Conservation (phyloP, 2,797 vertebrate species). For the Myotis daubentonii region DNA sequence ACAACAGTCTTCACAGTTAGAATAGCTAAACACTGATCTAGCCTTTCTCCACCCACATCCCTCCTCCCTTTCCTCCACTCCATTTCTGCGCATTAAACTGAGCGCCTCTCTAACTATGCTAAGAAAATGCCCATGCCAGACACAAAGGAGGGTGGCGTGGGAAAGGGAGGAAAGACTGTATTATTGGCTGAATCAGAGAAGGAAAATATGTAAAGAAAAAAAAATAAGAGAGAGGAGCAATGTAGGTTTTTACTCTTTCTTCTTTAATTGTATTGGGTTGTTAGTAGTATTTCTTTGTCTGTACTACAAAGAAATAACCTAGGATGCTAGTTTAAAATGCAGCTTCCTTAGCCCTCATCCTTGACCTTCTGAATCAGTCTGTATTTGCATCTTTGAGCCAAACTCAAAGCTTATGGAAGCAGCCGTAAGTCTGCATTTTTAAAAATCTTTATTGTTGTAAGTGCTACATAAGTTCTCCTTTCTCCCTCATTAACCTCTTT, state of each 20-base stretch:
- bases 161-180: not conserved
- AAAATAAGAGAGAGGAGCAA: not conserved
- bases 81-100: conserved; percentile 20
- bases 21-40: conserved; percentile 56
- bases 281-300: not conserved
- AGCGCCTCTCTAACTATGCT: not conserved
- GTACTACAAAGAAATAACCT: not conserved
- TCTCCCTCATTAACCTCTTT: no score
- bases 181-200: not conserved
- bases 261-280: not conserved
- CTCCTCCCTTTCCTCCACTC: conserved; percentile 49
- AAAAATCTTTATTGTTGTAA: no score
- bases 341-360: not conserved
- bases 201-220: not conserved
- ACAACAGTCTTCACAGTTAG: conserved; percentile 47
- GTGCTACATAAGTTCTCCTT: no score
- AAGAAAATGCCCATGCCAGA: conserved; percentile 58
- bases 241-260: not conserved
- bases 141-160: conserved; percentile 42
- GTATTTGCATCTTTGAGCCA: not conserved
- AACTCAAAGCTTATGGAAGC: not conserved
- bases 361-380: not conserved
- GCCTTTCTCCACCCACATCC: conserved; percentile 59
- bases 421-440: not conserved
- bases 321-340: not conserved